Evolutionary conservation across 2,888 invertebrate species (phyloP), one percentile per base, ranked within the genome.

Genomic region (Pegoplata infirma): DNA sequence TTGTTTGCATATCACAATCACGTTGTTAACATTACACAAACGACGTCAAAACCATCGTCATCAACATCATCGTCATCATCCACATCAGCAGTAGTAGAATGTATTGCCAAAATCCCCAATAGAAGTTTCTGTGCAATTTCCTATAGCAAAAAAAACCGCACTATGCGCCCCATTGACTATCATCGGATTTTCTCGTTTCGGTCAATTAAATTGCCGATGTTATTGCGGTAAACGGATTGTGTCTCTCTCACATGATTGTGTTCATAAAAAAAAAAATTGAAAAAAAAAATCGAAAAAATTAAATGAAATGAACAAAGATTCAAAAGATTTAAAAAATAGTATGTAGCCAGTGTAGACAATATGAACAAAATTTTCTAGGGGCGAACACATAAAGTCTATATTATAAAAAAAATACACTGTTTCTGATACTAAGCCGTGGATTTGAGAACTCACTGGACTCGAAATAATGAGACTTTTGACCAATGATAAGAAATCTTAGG

Each of bases 161-260:
- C 69, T 78, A 74, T 74, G 64, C 74, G 78, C 74, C 74, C 74
- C 78, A 71, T 78, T 75, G 75, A 68, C 67, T 74, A 67, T 53
- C 76, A 80, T 79, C 80, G 80, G 80, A 78, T 81, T 76, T 78
- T 64, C 78, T 80, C 76, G 80, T 81, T 81, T 81, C 79, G 81
- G 82, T 82, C 82, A 82, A 82, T 82, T 82, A 81, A 82, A 82
- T 82, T 82, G 81, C 81, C 82, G 82, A 82, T 82, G 80, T 82
- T 82, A 82, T 81, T 82, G 81, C 81, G 82, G 82, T 82, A 82
- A 82, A 81, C 73, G 80, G 82, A 81, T 82, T 82, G 79, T 76
- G 80, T 79, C 79, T 78, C 79, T 78, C 69, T 78, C 78, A 78
- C 73, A 78, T 74, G 69, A 69, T 66, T 78, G 58, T 69, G 63